These are phyloP conservation scores for Lucilia sericata DNA, from an alignment of 1,140 invertebrate species.

Conservation along the genomic window DNA sequence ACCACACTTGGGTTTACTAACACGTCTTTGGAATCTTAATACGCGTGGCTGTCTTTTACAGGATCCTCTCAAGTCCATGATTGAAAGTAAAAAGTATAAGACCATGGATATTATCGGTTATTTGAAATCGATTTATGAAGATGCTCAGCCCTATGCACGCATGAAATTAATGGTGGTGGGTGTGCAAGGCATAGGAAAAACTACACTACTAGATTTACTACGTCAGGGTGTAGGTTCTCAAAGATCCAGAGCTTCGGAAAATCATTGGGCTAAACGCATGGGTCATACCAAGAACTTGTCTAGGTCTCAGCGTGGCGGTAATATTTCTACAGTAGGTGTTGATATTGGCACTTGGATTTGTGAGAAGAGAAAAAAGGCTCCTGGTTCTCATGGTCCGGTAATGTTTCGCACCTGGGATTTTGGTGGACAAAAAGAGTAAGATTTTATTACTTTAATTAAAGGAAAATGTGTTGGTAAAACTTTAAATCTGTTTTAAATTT, in stretches of 20 bases:
- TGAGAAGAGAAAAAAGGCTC: conserved; percentile 78
- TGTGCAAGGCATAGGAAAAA: conserved; percentile 92
- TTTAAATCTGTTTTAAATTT: background rate
- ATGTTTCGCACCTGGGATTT: conserved; percentile 99
- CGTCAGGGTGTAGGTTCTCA: conserved; percentile 73
- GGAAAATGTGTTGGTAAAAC: background rate
- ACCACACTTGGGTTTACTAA: conserved; percentile 93
- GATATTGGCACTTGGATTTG: conserved; percentile 96
- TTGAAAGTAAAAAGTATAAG: conserved; percentile 92
- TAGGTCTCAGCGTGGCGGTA: conserved; percentile 69
- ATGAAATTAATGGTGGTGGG: conserved; percentile 99
- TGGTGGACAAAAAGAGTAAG: conserved; percentile 92
- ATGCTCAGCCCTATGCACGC: conserved; percentile 92
- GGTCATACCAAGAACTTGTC: conserved; percentile 77
- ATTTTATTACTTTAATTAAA: background rate
- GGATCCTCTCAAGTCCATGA: conserved; percentile 92
- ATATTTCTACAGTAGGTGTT: conserved; percentile 95
- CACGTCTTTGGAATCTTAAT: conserved; percentile 95
- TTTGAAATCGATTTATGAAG: conserved; percentile 88
- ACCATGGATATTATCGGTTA: conserved; percentile 97
- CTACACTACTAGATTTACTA: conserved; percentile 89
- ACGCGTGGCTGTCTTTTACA: conserved; percentile 89
- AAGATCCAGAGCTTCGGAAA: conserved; percentile 59
- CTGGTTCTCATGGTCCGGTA: conserved; percentile 84
- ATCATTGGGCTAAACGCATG: conserved; percentile 94